Evolutionary conservation across 92 coral and sea anemone species (phyloP).

Genomic region (Siderastrea siderea): DNA sequence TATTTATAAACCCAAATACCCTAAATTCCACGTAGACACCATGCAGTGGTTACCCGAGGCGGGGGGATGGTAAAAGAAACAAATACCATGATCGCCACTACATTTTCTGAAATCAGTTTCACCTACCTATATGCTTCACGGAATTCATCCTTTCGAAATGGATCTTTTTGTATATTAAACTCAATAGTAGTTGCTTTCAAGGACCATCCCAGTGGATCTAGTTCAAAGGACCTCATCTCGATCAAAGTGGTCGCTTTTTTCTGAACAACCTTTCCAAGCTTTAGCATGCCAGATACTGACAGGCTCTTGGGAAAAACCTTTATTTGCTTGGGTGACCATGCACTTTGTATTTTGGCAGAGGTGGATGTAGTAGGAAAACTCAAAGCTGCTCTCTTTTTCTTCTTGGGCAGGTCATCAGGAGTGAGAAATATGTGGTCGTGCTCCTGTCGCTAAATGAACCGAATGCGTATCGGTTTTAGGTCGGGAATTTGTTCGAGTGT

Average conservation of each 20-base stretch:
- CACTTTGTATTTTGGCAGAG: too few relatives aligned
- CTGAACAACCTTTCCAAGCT: conserved; percentile 55
- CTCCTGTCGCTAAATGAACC: conserved; percentile 5
- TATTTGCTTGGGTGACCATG: too few relatives aligned
- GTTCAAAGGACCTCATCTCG: conserved; percentile 49
- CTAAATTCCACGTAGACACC: too few relatives aligned
- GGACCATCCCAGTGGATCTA: conserved; percentile 53
- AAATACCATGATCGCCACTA: not conserved
- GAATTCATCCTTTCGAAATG: conserved; percentile 57
- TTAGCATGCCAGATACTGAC: conserved; percentile 58
- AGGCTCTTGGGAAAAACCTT: conserved; percentile 57
- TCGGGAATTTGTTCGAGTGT: conserved; percentile 40
- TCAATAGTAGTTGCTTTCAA: conserved; percentile 20
- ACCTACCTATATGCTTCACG: conserved; percentile 43
- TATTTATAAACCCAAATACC: not conserved
- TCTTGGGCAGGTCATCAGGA: not conserved
- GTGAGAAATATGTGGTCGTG: not conserved
- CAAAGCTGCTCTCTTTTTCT: not conserved
- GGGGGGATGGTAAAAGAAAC: not conserved
- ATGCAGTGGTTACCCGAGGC: not conserved
- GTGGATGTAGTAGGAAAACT: not conserved
- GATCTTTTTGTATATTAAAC: conserved; percentile 39
- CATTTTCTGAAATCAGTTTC: not conserved
- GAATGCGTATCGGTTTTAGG: conserved; percentile 22
- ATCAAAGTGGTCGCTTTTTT: conserved; percentile 36